These are phyloP conservation scores for Podarcis cretensis DNA, from an alignment of 2,113 vertebrate species.

Conservation along the genomic window DNA sequence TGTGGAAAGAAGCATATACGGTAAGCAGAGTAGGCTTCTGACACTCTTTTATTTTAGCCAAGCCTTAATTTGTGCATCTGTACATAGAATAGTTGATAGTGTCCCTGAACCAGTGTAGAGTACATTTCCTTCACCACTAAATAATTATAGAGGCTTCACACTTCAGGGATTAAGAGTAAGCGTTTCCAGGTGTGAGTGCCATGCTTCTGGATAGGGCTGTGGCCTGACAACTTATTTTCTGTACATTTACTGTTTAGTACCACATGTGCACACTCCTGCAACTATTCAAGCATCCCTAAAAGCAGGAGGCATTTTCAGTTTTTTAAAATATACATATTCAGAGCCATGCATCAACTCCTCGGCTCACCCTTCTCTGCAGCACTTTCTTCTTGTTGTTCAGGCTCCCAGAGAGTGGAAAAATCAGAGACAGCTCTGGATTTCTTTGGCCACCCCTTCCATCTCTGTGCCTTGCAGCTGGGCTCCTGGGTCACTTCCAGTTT, in stretches of 20 bases:
- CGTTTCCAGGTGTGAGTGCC: not conserved
- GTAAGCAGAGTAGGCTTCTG: constrained; percentile 21
- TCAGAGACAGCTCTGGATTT: too few species aligned
- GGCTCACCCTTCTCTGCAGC: too few species aligned
- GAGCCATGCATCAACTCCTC: not conserved
- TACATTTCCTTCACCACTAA: not conserved
- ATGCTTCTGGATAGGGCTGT: not conserved
- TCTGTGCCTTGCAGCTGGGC: too few species aligned
- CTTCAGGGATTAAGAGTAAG: not conserved
- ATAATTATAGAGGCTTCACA: not conserved
- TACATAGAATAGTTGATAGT: not conserved
- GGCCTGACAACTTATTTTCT: not conserved
- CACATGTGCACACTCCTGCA: not conserved
- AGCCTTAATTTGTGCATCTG: constrained; percentile 20
- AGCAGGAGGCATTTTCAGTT: not conserved
- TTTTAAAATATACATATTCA: not conserved
- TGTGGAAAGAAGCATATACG: not conserved
- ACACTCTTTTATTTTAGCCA: constrained; percentile 23
- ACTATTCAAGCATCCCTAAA: not conserved
- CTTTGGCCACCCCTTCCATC: too few species aligned
- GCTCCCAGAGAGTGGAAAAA: too few species aligned
- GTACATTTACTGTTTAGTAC: not conserved
- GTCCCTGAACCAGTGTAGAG: not conserved
- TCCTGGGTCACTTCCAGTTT: too few species aligned
- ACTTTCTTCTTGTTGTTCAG: too few species aligned